Evolutionary conservation across 2,888 invertebrate genomes (phyloP), one percentile per base, ranked within the genome.

Genomic region (Drosophila ezoana): DNA sequence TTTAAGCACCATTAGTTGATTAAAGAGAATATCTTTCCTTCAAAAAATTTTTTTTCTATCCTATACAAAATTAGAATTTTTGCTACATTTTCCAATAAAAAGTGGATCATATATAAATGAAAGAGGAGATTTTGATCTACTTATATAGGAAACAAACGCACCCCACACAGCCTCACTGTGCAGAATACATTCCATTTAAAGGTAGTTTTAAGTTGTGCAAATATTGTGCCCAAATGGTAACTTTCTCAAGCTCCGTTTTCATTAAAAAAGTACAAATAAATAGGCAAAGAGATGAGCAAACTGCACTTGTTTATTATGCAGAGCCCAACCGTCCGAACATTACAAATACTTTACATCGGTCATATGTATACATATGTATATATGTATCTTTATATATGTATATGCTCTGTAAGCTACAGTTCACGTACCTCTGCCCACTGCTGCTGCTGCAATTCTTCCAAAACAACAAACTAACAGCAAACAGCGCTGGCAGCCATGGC

Each of bases 381-480:
- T 43, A n/a, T 35, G 10, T 28, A 4, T 38, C 3, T 33, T 1
- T n/a, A 3, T 47, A 2, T 48, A 20, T 47, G 1, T 48, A 20
- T 33, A 18, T 66, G 20, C 52, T 18, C 57, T 41, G 33, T 44
- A 18, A 41, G 44, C n/a, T 32, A 18, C n/a, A 20, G 28, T 40
- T 41, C 11, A 6, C 33, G 33, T 54, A n/a, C 33, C 37, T 14
- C 44, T 49, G 16, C 6, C 37, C 16, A 28, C 37, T 37, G 41
- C 37, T 51, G 37, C 23, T 49, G 59, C 63, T 84, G 81, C 76
- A 79, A 45, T 67, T 79, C 67, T 62, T 54, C 60, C 74, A 74
- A 76, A 74, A 76, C 72, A 79, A 77, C 76, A 84, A 84, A 84
- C 84, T 79, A 76, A 80, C 67, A 73, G 79, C 81, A 82, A 86